Conservation (phyloP, 2,888 invertebrate species). For the Lutraria lutraria region DNA sequence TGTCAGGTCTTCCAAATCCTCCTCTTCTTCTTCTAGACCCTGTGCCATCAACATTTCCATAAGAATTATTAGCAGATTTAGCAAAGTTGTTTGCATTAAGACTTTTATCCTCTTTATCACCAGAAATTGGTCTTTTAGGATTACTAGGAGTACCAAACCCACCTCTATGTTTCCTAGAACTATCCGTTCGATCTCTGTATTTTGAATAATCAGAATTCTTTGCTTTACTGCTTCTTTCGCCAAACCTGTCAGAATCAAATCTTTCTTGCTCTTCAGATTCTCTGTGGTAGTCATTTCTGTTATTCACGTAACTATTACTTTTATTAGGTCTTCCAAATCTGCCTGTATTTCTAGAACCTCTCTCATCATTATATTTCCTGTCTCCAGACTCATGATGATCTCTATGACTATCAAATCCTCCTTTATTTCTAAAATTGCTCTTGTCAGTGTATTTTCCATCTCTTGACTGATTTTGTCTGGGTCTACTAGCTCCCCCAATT, state of each 20-base stretch:
- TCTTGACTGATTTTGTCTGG: background rate
- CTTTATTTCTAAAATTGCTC: background rate
- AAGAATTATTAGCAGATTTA: background rate
- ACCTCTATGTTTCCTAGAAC: background rate
- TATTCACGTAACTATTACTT: background rate
- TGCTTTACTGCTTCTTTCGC: background rate
- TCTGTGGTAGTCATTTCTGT: background rate
- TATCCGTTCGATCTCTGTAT: too few relatives aligned
- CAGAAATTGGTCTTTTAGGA: background rate
- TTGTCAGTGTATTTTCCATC: background rate
- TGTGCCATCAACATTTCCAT: background rate
- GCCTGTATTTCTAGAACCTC: slow-evolving; percentile 12
- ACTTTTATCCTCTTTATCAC: background rate
- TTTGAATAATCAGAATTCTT: too few relatives aligned
- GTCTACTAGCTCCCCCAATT: background rate
- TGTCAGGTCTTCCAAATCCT: slow-evolving; percentile 8
- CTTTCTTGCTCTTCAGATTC: background rate
- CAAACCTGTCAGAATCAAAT: background rate
- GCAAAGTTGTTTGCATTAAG: background rate
- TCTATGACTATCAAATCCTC: slow-evolving; percentile 28
- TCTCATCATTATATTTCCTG: background rate
- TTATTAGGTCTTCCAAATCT: slow-evolving; percentile 33
- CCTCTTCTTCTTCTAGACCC: background rate
- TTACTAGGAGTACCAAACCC: background rate
- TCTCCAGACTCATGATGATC: background rate